A percentile compares a stretch with the other conserved stretches of the same genome.
Evolutionary conservation across 2,797 vertebrate genomes (phyloP).

Genomic region (Oryzias sinensis): DNA sequence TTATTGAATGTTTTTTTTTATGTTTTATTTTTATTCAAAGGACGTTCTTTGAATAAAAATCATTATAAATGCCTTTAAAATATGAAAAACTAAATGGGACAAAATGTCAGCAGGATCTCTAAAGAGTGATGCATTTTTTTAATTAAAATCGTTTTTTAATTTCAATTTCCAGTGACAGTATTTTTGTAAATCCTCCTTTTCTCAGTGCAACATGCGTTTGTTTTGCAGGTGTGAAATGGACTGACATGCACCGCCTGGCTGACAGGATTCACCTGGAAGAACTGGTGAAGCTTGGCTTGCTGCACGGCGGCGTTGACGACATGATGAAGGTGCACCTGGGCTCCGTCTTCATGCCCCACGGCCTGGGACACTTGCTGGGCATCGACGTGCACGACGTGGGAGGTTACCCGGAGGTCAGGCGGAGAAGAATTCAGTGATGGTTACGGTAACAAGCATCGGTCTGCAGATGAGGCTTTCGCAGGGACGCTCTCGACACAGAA

Average conservation of each 20-base stretch:
- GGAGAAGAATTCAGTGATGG: not conserved
- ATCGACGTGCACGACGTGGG: slow-evolving; percentile 96
- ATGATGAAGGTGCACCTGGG: slow-evolving; percentile 93
- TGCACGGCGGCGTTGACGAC: slow-evolving; percentile 85
- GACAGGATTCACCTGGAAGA: slow-evolving; percentile 92
- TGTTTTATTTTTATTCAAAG: no score
- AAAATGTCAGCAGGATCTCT: no score
- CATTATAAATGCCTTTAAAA: no score
- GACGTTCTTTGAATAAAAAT: no score
- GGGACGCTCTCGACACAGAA: slow-evolving; percentile 3
- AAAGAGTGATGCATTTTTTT: no score
- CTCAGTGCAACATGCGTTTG: not conserved
- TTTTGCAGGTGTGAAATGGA: slow-evolving; percentile 86
- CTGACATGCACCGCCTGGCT: slow-evolving; percentile 92
- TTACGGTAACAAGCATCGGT: not conserved
- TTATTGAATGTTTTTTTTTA: no score
- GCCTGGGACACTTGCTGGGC: slow-evolving; percentile 94
- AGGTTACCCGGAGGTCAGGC: slow-evolving; percentile 89
- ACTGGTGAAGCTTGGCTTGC: slow-evolving; percentile 84
- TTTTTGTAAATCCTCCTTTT: no score
- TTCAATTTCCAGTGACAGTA: no score
- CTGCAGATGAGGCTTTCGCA: not conserved
- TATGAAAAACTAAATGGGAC: no score
- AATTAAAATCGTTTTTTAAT: no score
- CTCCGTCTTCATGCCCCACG: slow-evolving; percentile 95